Conservation (phyloP, 2,113 vertebrate genomes). For the Penelope pileata region DNA sequence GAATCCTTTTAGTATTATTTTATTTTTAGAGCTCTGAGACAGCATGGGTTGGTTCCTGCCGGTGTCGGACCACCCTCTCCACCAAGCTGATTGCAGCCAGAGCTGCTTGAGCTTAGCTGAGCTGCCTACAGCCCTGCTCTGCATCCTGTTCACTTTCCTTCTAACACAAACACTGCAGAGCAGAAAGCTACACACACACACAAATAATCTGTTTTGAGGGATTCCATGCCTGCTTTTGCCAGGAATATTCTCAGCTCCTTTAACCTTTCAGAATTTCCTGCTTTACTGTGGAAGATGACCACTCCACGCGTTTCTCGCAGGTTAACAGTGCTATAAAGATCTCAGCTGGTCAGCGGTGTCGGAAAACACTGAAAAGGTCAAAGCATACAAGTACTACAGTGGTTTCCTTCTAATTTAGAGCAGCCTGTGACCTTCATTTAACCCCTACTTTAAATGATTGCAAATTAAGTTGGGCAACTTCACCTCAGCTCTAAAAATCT, state of each 20-base stretch:
- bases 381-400: slow-evolving; percentile 8
- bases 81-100: not conserved
- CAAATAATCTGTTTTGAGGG: not conserved
- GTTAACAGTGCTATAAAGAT: slow-evolving; percentile 59
- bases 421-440: slow-evolving; percentile 67
- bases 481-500: slow-evolving; percentile 41
- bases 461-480: slow-evolving; percentile 54
- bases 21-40: not conserved
- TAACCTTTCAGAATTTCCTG: slow-evolving; percentile 53
- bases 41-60: not conserved
- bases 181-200: not conserved
- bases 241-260: slow-evolving; percentile 42
- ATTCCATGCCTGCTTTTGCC: slow-evolving; percentile 17
- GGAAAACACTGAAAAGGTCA: slow-evolving; percentile 63
- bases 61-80: not conserved
- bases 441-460: slow-evolving; percentile 60
- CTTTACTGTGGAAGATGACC: slow-evolving; percentile 38
- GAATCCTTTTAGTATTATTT: not conserved
- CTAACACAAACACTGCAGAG: slow-evolving; percentile 17
- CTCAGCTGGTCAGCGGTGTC: slow-evolving; percentile 45
- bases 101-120: slow-evolving; percentile 22
- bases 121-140: not conserved
- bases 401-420: slow-evolving; percentile 55
- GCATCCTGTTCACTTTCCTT: not conserved
- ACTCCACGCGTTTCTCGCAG: slow-evolving; percentile 34